Conservation (phyloP, 2,113 vertebrate genomes). For the Osmerus eperlanus region DNA sequence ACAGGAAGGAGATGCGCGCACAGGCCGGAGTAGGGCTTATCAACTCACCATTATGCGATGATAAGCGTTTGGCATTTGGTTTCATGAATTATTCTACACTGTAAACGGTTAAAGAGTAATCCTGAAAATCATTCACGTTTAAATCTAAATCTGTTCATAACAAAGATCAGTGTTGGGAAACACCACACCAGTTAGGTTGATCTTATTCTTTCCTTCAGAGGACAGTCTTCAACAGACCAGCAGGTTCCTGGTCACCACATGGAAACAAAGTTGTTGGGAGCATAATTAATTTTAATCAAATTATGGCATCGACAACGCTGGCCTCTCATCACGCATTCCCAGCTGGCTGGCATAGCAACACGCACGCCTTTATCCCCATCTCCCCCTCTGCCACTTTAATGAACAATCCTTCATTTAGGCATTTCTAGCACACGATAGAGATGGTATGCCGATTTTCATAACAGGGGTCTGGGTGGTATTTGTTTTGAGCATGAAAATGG, state of each 20-base stretch:
- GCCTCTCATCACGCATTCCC: constrained; percentile 41
- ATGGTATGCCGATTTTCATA: neutral
- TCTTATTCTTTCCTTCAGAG: no score
- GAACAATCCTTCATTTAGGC: neutral
- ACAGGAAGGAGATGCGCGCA: constrained; percentile 13
- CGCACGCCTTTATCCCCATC: neutral
- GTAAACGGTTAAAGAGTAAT: no score
- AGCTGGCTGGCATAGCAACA: constrained; percentile 52
- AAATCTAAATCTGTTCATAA: no score
- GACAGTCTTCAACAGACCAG: no score
- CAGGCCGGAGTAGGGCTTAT: neutral
- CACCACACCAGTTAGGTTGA: no score
- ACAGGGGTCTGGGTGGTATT: neutral
- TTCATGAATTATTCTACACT: no score
- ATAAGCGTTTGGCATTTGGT: no score
- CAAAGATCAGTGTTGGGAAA: no score
- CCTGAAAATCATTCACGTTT: no score
- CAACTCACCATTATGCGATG: neutral
- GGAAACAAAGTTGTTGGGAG: neutral
- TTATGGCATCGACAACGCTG: constrained; percentile 27
- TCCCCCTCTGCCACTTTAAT: neutral
- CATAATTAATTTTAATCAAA: constrained; percentile 27
- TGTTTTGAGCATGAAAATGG: constrained; percentile 21
- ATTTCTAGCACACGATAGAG: neutral
- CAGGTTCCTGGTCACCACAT: neutral